phyloP scores from a whole-genome alignment of 1,140 invertebrate species.

The Cydia fagiglandana region DNA sequence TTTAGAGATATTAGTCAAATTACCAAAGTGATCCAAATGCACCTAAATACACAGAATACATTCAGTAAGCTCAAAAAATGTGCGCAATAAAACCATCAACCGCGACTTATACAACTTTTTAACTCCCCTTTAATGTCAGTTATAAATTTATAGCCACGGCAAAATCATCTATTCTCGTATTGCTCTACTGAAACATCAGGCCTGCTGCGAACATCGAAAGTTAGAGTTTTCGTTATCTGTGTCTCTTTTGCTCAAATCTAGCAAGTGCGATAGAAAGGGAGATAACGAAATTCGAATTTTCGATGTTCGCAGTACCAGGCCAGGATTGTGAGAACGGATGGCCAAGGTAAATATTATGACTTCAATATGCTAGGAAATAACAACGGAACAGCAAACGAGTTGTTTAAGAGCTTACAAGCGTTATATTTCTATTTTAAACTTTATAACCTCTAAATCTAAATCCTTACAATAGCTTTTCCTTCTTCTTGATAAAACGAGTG shows the following conservation, averaged over 20 bases:
- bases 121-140: background rate
- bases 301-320: too few relatives aligned
- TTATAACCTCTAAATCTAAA: background rate
- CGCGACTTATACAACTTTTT: constrained; percentile 19
- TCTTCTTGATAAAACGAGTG: too few relatives aligned
- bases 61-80: background rate
- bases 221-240: too few relatives aligned
- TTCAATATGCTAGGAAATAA: constrained; percentile 11
- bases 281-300: too few relatives aligned
- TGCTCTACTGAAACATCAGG: constrained; percentile 29
- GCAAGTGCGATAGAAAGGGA: too few relatives aligned
- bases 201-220: too few relatives aligned
- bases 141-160: constrained; percentile 3
- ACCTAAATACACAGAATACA: background rate
- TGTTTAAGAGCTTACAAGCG: background rate
- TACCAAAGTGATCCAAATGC: background rate
- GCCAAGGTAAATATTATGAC: constrained; percentile 39
- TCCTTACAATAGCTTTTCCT: too few relatives aligned
- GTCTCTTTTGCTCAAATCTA: too few relatives aligned
- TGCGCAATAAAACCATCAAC: background rate
- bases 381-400: background rate
- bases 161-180: constrained; percentile 31
- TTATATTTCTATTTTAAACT: background rate
- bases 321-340: constrained; percentile 13
- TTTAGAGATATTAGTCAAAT: too few relatives aligned